Base-by-base conservation (phyloP, 2,888 invertebrate species). In the Perizoma flavofasciatum region DNA sequence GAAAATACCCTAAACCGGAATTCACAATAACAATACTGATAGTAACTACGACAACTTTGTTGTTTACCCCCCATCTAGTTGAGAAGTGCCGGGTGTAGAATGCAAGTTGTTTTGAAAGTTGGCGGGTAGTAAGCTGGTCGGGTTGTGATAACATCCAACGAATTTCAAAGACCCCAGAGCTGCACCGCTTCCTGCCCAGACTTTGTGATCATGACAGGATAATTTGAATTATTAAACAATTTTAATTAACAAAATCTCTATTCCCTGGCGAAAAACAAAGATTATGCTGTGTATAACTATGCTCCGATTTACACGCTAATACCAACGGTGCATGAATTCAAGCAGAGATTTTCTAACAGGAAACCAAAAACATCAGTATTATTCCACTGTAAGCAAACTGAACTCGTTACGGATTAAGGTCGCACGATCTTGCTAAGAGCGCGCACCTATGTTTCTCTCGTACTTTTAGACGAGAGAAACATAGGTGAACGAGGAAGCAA, bases 61-160 rank as follows among this genome's bases (percentile, higher is more conserved):
- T 44, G 49, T 55, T 44, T 37, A 37, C 7, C 6, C 35, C 32
- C 43, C 43, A 49, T 43, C 43, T 49, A 50, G 45, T 56, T 50
- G 45, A 32, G 35, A 55, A 55, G 44, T 45, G 39, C 49, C 44
- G 40, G 40, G 22, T 37, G 34, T 43, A 54, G 47, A 41, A 40
- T 45, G 39, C 49, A 49, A 49, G 10, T 50, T 50, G 49, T 44
- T 37, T 55, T 39, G 40, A 46, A 50, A 56, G 45, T 56, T 56
- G 33, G 8, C 35, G 55, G 32, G 11, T 46, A 46, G 46, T 50
- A 55, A 56, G 56, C 45, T 50, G 45, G 56, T 46, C n/a, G 49
- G 22, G 22, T 49, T 44, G 44, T 45, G 49, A 56, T 50, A 50
- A 40, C 49, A 50, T 44, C 44, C 55, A 44, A 45, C 45, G 32